Conservation (phyloP, 1,140 invertebrate genomes). For the Ostrea denselamellosa region DNA sequence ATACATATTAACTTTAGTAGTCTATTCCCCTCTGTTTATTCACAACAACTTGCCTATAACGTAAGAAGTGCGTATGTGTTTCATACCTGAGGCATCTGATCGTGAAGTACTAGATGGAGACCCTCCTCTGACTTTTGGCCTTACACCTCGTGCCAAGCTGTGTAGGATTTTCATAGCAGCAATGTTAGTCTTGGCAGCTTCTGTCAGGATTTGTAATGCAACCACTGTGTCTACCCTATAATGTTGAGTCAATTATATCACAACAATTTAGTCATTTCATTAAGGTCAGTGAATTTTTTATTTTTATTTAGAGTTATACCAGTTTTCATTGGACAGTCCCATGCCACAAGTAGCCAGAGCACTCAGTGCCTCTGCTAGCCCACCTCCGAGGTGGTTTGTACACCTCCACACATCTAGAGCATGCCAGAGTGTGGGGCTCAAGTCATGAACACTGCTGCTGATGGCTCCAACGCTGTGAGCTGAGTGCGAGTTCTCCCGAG, state of each 20-base stretch:
- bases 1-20: neutral
- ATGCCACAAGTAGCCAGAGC: slow-evolving; percentile 74
- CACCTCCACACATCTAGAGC: slow-evolving; percentile 78
- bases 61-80: neutral
- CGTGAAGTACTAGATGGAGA: slow-evolving; percentile 60
- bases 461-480: slow-evolving; percentile 70
- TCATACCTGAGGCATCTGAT: slow-evolving; percentile 64
- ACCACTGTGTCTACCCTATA: slow-evolving; percentile 75
- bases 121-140: slow-evolving; percentile 57
- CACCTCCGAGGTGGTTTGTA: slow-evolving; percentile 70
- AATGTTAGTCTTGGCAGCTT: slow-evolving; percentile 74
- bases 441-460: slow-evolving; percentile 77
- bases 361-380: slow-evolving; percentile 69
- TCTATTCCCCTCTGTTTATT: neutral
- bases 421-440: slow-evolving; percentile 78
- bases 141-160: slow-evolving; percentile 70
- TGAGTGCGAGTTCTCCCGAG: slow-evolving; percentile 57
- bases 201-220: slow-evolving; percentile 74
- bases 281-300: neutral
- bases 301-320: slow-evolving; percentile 60
- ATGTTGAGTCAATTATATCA: slow-evolving; percentile 1
- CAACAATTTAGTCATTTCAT: neutral
- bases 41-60: neutral
- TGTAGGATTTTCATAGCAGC: slow-evolving; percentile 73
- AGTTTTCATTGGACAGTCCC: slow-evolving; percentile 75